phyloP scores from a whole-genome alignment of 2,888 invertebrate genomes.

The Aporophyla nigra region DNA sequence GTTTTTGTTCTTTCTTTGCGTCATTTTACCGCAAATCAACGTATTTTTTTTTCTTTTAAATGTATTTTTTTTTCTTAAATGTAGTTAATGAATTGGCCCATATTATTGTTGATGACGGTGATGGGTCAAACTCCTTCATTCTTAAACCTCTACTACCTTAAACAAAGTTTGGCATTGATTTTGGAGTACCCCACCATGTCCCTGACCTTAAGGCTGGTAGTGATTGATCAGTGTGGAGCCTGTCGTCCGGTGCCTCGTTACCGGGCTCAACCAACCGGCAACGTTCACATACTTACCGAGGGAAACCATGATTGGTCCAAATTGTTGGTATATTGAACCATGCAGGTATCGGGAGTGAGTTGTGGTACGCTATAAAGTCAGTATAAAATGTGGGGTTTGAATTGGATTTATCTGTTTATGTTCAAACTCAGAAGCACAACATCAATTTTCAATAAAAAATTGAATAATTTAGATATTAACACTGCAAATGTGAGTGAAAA shows the following conservation, averaged over 20 bases:
- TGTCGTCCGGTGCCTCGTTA: conserved; percentile 63
- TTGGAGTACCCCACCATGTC: conserved; percentile 31
- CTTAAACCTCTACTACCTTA: background rate
- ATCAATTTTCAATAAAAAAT: no score
- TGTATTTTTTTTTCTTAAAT: no score
- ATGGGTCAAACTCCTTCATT: background rate
- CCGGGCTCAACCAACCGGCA: conserved; percentile 64
- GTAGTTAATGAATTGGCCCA: no score
- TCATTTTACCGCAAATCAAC: no score
- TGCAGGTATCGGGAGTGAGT: conserved; percentile 33
- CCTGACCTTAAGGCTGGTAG: conserved; percentile 57
- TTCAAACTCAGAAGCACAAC: no score
- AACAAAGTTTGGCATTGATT: conserved; percentile 40
- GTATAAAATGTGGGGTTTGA: background rate
- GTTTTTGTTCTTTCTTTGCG: no score
- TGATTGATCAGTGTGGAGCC: conserved; percentile 59
- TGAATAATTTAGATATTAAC: no score
- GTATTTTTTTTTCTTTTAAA: no score
- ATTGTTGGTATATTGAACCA: conserved; percentile 61
- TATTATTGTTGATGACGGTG: background rate
- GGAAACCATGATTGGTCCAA: conserved; percentile 62
- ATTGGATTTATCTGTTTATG: background rate
- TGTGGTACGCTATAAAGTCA: background rate
- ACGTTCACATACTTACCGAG: conserved; percentile 61
- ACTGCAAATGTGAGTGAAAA: no score